Evolutionary conservation across 2,888 invertebrate genomes (phyloP).

Genomic region (Byasa hedistus): DNA sequence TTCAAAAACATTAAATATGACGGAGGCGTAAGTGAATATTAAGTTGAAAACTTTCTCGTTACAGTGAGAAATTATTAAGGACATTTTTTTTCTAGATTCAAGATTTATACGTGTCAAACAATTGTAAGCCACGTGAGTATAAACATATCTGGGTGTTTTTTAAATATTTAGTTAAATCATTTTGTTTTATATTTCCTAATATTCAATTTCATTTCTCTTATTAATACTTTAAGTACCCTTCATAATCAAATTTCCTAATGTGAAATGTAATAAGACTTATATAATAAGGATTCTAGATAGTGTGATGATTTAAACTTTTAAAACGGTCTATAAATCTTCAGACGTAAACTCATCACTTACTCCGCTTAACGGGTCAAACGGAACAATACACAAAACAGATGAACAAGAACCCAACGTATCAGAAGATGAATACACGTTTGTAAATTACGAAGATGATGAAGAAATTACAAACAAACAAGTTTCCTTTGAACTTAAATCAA

Average conservation of each 20-base stretch:
- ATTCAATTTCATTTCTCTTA: too few species aligned
- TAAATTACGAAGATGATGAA: conserved; percentile 26
- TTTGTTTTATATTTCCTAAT: too few species aligned
- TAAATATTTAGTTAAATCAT: not conserved
- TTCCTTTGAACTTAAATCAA: conserved; percentile 39
- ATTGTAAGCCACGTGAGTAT: conserved; percentile 14
- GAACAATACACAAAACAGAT: conserved; percentile 39
- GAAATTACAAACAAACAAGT: not conserved
- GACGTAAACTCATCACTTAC: conserved; percentile 40
- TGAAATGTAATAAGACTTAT: too few species aligned
- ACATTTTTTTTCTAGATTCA: conserved; percentile 8
- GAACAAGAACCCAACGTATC: not conserved
- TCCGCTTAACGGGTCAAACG: conserved; percentile 53
- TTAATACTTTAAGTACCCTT: too few species aligned
- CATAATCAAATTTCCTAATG: too few species aligned
- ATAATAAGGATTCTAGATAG: too few species aligned
- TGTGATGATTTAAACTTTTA: too few species aligned
- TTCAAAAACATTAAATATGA: conserved; percentile 13
- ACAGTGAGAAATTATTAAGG: too few species aligned
- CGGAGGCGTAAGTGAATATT: conserved; percentile 7
- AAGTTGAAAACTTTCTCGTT: not conserved
- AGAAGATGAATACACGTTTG: conserved; percentile 43
- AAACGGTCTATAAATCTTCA: not conserved
- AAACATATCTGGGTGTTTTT: not conserved
- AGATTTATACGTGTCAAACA: conserved; percentile 14